Evolutionary conservation across 92 coral and sea anemone species (phyloP), one percentile per base, ranked within the genome.

Genomic region (Hydrozoanthus gracilis): DNA sequence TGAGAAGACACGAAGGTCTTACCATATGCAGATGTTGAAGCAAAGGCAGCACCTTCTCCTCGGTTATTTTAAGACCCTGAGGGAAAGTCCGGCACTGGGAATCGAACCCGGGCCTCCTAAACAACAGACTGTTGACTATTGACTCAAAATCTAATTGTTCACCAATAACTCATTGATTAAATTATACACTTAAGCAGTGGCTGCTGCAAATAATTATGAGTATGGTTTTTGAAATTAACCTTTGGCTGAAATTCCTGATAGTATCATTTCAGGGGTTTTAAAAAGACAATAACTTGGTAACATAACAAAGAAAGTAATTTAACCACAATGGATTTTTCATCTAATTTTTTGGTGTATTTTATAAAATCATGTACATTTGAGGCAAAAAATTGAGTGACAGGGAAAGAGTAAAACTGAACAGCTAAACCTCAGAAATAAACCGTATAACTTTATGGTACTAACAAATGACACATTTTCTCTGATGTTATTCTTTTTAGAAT

Each of bases 401-500:
- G 0, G 39, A 27, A 27, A 27, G 39, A 27, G 39, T 27, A 27
- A 27, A 27, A 27, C 39, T 27, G 39, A 27, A 27, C 39, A 27
- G 39, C 39, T 27, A 27, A 2, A 27, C 39, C 39, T 27, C 39
- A 27, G 39, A 0, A 27, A 27, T 27, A 27, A 27, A 27, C 39
- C 0, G 39, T 27, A 27, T 27, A 27, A 27, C 39, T 27, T 27
- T 7, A 10, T 18, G 3, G 68, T 7, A 12, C 46, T 7, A 16
- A 16, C 44, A 1, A n/a, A n/a, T 17, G 3, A 9, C 39, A 27
- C 39, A 27, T 27, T 27, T 27, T 27, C 39, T 27, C 39, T 5
- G 5, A 39, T 72, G 3, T 2, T 76, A 11, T 72, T 16, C 58
- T 58, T 58, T 7, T 2, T 85, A 96, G 99, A 85, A 68, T 72